Percentiles rank a stretch among this genome's conserved stretches.
Conservation (phyloP, 2,797 vertebrate genomes). For the Spea hammondii region DNA sequence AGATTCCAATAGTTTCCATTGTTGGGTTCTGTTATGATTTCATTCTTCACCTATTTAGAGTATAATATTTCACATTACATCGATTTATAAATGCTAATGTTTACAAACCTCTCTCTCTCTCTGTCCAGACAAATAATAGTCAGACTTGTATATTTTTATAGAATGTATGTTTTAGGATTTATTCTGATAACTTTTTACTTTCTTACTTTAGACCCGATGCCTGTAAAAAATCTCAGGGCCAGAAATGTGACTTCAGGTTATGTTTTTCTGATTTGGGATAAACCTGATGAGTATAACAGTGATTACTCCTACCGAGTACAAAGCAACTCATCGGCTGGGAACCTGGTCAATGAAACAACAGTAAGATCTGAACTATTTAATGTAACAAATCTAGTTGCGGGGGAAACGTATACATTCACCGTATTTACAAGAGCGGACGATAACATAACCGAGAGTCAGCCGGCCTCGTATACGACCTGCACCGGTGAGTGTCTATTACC, state of each 20-base stretch:
- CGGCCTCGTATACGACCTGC: background rate
- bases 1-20: too few species aligned
- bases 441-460: background rate
- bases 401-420: slow-evolving; percentile 13
- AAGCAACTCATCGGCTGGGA: background rate
- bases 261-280: slow-evolving; percentile 8
- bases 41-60: too few species aligned
- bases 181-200: too few species aligned
- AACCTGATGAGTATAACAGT: slow-evolving; percentile 2
- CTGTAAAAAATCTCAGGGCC: too few species aligned
- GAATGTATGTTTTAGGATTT: too few species aligned
- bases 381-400: background rate
- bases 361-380: background rate
- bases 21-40: too few species aligned
- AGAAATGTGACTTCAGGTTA: background rate
- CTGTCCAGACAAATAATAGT: too few species aligned
- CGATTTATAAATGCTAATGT: too few species aligned
- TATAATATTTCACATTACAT: too few species aligned
- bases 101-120: too few species aligned
- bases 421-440: slow-evolving; percentile 44
- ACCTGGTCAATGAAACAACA: background rate
- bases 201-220: background rate
- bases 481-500: background rate
- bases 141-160: too few species aligned
- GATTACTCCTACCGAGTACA: background rate